Conservation (phyloP, 2,797 vertebrate species). For the Podarcis lilfordi region DNA sequence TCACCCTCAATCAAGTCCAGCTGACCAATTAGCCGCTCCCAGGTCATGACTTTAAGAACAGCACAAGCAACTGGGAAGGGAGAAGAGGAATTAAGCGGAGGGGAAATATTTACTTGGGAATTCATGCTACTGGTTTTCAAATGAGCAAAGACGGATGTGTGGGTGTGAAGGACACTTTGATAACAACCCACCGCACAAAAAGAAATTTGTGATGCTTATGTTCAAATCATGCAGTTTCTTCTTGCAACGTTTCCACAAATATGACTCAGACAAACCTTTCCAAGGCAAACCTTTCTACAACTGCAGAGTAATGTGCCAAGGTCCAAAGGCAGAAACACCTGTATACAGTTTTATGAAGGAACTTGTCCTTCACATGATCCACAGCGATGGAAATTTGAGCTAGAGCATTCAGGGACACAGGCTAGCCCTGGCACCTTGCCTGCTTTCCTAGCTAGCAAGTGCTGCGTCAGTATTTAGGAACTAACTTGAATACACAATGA, state of each 20-base stretch:
- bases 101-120: not conserved
- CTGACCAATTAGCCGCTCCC: no score
- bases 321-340: not conserved
- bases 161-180: not conserved
- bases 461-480: not conserved
- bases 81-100: no score
- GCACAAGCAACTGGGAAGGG: no score
- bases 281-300: not conserved
- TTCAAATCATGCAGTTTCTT: not conserved
- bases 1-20: no score
- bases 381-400: not conserved
- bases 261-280: not conserved
- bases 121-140: not conserved
- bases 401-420: conserved; percentile 10
- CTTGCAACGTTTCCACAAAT: not conserved
- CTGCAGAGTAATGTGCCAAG: not conserved
- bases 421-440: not conserved
- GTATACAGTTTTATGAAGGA: not conserved
- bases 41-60: no score
- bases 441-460: not conserved
- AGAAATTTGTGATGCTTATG: not conserved
- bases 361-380: not conserved
- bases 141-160: not conserved
- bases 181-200: not conserved
- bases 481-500: not conserved